phyloP scores from a whole-genome alignment of 1,140 invertebrate species.

The Neodiprion lecontei region DNA sequence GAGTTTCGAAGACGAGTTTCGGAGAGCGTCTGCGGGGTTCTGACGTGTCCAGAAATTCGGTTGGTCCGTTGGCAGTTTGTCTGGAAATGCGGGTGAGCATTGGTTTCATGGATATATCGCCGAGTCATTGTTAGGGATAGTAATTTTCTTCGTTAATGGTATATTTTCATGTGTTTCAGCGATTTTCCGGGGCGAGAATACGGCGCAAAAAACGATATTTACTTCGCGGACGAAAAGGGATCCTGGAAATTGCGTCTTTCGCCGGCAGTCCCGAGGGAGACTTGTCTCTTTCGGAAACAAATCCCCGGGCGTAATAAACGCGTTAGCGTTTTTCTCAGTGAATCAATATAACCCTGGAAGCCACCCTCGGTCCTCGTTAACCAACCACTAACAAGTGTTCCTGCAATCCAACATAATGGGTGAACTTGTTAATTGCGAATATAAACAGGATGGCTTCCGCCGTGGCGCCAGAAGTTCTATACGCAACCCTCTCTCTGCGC shows the following conservation, averaged over 20 bases:
- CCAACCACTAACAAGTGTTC: slow-evolving; percentile 7
- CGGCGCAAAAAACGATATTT: neutral
- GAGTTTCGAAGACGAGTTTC: neutral
- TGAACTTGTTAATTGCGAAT: slow-evolving; percentile 14
- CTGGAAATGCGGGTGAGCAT: neutral
- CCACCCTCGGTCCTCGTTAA: slow-evolving; percentile 5
- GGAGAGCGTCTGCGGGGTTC: neutral
- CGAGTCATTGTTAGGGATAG: neutral
- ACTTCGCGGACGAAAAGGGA: neutral
- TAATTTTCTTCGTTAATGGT: slow-evolving; percentile 3
- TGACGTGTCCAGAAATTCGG: slow-evolving; percentile 4
- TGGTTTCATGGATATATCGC: neutral
- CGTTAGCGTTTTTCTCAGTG: slow-evolving; percentile 4
- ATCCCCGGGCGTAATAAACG: slow-evolving; percentile 1
- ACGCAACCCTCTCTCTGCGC: neutral
- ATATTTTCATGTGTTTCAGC: neutral
- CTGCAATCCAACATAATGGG: slow-evolving; percentile 4
- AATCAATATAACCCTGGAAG: neutral
- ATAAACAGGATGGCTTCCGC: slow-evolving; percentile 15
- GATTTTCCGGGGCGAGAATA: too few species aligned
- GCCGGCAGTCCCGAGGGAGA: neutral
- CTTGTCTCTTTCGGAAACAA: neutral
- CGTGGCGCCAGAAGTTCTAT: neutral
- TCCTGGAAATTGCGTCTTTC: neutral
- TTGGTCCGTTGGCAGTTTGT: neutral